These are phyloP conservation scores for Hydrotaea cyrtoneurina DNA, from an alignment of 2,888 invertebrate species.

Conservation along the genomic window DNA sequence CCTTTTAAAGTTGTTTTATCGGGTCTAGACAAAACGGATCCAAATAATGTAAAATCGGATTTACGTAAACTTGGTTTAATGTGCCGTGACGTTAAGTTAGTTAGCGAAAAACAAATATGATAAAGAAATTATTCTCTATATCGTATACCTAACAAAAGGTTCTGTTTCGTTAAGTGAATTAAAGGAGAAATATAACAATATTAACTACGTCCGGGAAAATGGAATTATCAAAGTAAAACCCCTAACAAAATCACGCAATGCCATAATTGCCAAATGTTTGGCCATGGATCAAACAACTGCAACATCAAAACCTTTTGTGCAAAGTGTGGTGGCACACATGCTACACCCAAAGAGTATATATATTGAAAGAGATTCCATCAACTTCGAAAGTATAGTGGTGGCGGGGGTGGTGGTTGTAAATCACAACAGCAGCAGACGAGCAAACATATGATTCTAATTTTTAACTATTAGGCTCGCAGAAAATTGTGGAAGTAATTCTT, in stretches of 20 bases:
- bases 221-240: background rate
- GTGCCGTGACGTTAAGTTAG: background rate
- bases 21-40: no score
- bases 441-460: no score
- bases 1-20: no score
- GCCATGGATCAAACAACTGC: background rate
- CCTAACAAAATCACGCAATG: background rate
- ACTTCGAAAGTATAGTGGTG: no score
- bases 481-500: no score
- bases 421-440: no score
- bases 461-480: no score
- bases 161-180: background rate
- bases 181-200: background rate
- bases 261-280: no score
- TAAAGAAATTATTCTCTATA: no score
- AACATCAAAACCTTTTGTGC: background rate
- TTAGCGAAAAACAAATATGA: background rate
- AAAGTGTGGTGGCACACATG: constrained; percentile 43
- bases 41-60: background rate
- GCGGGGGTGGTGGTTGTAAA: no score
- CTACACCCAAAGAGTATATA: no score
- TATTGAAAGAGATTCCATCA: no score
- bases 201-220: background rate
- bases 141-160: background rate
- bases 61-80: background rate